Percentiles rank a stretch among this genome's conserved stretches.
phyloP scores from a whole-genome alignment of 2,888 invertebrate species.

The Netelia fuscicornis region DNA sequence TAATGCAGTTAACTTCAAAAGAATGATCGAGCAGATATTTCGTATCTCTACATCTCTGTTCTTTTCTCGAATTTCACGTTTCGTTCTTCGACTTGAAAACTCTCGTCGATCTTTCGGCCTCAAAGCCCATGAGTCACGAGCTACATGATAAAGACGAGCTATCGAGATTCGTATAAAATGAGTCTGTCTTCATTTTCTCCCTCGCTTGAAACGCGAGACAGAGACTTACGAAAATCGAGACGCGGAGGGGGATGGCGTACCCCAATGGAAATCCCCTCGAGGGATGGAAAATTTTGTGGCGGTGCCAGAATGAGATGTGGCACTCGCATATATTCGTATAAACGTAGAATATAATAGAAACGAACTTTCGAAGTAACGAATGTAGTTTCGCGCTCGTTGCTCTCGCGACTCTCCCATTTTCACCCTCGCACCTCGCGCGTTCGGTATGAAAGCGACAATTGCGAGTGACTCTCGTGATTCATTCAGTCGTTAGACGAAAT shows the following conservation, averaged over 20 bases:
- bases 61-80: conserved; percentile 12
- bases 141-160: not conserved
- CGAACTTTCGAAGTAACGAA: conserved; percentile 48
- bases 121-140: conserved; percentile 54
- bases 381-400: conserved; percentile 60
- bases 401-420: conserved; percentile 13
- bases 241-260: conserved; percentile 3
- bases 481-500: conserved; percentile 83
- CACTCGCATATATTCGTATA: conserved; percentile 2
- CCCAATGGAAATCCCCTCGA: conserved; percentile 39
- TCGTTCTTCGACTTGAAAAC: not conserved
- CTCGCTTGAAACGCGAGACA: conserved; percentile 4
- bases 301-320: conserved; percentile 9
- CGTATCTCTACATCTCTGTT: not conserved
- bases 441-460: conserved; percentile 69
- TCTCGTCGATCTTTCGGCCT: conserved; percentile 33
- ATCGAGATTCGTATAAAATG: conserved; percentile 42
- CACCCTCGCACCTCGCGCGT: conserved; percentile 22
- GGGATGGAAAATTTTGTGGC: conserved; percentile 16
- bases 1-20: conserved; percentile 38
- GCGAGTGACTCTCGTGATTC: conserved; percentile 83
- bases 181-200: conserved; percentile 36
- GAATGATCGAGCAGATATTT: conserved; percentile 59
- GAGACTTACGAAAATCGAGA: conserved; percentile 24
- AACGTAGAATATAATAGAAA: conserved; percentile 3